Base-by-base conservation (phyloP, 2,888 invertebrate genomes). In the Troides helena region DNA sequence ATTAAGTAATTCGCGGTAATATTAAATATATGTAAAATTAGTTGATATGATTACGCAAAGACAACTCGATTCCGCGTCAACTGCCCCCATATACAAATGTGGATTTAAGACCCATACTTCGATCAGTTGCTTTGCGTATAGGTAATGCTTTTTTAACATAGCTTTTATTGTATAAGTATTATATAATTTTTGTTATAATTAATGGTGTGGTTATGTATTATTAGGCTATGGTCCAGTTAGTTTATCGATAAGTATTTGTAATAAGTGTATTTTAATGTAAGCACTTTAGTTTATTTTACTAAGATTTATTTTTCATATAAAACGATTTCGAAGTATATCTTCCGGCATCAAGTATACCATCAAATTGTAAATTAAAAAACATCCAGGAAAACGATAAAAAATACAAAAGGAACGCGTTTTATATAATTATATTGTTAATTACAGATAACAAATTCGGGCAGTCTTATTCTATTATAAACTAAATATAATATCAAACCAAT, bases 191-290 rank as follows among this genome's bases (percentile, higher is more conserved):
- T 62, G 23, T 67, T 14, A 53, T 21, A 53, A 21, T 36, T 36
- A 39, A n/a, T 14, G 4, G 56, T 57, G 57, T 58, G 65, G 18
- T 61, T 39, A 57, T 39, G 17, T 65, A 43, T 61, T 61, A 62
- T 62, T 62, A 62, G 25, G 43, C 57, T 57, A 25, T 25, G 25
- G 57, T 61, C 21, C 62, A 65, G 21, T 61, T 61, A 23, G 43
- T 65, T 61, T 65, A 7, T 57, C 61, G 62, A 25, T 39, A 62
- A 57, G n/a, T 50, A 17, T 39, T n/a, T 60, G 50, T 46, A 58
- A 17, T 63, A 63, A 50, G 59, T 56, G 25, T 68, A 64, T n/a
- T 39, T 68, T 60, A 43, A 7, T 21, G 14, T 67, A 62, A 68
- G 57, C 0, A 14, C 18, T 17, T 53, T 53, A 53, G 18, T 6